Evolutionary conservation across 2,797 vertebrate species (phyloP).

Genomic region (Momotus momota): DNA sequence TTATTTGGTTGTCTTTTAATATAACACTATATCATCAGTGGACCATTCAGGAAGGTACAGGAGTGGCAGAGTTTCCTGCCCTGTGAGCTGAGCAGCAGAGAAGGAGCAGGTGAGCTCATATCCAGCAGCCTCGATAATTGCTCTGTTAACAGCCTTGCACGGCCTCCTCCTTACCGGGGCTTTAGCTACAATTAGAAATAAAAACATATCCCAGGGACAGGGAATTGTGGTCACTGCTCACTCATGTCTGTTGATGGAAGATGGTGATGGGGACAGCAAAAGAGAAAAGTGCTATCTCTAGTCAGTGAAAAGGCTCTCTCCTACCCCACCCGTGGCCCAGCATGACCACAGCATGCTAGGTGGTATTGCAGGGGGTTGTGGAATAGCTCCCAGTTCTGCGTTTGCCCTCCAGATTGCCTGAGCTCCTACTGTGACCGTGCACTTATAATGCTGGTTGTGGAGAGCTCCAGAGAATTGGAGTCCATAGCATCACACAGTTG

Average conservation of each 20-base stretch:
- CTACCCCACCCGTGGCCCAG: neutral
- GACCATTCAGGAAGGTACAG: neutral
- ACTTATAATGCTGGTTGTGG: neutral
- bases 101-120: neutral
- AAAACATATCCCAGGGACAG: neutral
- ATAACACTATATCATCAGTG: neutral
- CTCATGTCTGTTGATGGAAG: neutral
- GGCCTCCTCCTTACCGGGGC: neutral
- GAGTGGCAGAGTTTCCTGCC: neutral
- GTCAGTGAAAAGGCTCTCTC: neutral
- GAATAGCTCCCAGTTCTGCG: fast-evolving
- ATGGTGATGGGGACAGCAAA: neutral
- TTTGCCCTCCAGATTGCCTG: neutral
- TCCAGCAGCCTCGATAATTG: neutral
- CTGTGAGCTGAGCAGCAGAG: neutral
- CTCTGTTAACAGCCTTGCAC: neutral
- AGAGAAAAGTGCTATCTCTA: neutral
- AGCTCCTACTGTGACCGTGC: neutral
- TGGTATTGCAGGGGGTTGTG: neutral
- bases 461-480: neutral
- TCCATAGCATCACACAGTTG: neutral
- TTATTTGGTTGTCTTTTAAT: neutral
- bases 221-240: neutral
- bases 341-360: fast-evolving
- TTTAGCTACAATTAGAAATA: neutral